phyloP scores from a whole-genome alignment of 2,888 invertebrate genomes.

The Cephus sareptanus region DNA sequence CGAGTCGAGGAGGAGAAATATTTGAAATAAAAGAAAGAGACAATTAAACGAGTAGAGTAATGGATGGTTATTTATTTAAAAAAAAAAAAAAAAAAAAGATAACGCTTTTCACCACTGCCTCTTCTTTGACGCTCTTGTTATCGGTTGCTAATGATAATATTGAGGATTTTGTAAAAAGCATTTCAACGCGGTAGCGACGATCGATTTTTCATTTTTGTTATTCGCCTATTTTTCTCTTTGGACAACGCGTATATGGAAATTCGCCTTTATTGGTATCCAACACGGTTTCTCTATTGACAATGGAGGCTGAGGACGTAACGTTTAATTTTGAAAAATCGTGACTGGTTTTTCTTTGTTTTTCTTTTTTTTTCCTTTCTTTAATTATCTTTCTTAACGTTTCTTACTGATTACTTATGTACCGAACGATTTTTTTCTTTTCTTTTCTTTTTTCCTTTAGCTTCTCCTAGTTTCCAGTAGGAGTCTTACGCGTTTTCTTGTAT shows the following conservation, averaged over 20 bases:
- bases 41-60: not conserved
- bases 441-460: too few species aligned
- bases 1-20: not conserved
- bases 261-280: not conserved
- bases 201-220: not conserved
- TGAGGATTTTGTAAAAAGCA: not conserved
- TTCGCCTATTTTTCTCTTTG: not conserved
- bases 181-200: not conserved
- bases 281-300: not conserved
- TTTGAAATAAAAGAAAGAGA: not conserved
- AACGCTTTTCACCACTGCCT: not conserved
- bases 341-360: not conserved
- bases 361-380: not conserved
- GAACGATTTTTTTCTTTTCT: not conserved
- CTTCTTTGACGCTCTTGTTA: not conserved
- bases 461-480: too few species aligned
- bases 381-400: not conserved
- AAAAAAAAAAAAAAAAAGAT: too few species aligned
- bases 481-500: not conserved
- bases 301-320: not conserved
- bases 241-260: not conserved
- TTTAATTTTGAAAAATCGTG: not conserved
- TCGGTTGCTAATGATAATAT: not conserved
- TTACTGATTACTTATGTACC: not conserved
- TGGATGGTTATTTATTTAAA: not conserved